Conservation (phyloP, 2,888 invertebrate species). For the Nysson spinosus region DNA sequence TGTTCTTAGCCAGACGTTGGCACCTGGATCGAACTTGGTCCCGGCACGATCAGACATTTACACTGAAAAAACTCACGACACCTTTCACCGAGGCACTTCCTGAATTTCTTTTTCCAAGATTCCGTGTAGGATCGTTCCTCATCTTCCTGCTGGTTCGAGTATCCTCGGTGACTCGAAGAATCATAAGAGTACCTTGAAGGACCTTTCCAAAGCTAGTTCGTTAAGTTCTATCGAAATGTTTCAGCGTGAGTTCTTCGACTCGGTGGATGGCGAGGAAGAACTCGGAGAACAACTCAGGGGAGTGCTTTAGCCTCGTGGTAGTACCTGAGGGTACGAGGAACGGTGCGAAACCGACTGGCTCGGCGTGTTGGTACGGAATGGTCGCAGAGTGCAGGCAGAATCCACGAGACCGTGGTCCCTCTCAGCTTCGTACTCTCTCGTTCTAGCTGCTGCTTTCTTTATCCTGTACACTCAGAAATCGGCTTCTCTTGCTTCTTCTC, state of each 20-base stretch:
- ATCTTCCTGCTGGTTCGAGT: not conserved
- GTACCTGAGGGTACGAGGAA: constrained; percentile 38
- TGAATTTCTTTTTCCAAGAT: constrained; percentile 17
- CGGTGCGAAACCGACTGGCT: constrained; percentile 56
- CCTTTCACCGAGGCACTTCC: constrained; percentile 39
- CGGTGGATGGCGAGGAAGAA: not conserved
- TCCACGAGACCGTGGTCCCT: constrained; percentile 58
- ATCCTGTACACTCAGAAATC: constrained; percentile 26
- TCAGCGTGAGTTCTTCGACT: constrained; percentile 4
- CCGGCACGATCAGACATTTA: not conserved
- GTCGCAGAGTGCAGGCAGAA: constrained; percentile 55
- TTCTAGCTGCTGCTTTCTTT: constrained; percentile 28
- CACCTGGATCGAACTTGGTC: constrained; percentile 14
- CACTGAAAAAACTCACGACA: constrained; percentile 19
- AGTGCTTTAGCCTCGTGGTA: constrained; percentile 45
- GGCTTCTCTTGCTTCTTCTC: constrained; percentile 33
- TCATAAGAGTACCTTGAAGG: not conserved
- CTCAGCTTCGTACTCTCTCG: constrained; percentile 43
- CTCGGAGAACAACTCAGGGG: constrained; percentile 21
- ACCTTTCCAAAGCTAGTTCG: not conserved
- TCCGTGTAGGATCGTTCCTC: constrained; percentile 4
- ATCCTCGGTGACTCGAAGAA: not conserved
- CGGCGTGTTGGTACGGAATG: constrained; percentile 61
- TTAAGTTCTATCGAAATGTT: not conserved
- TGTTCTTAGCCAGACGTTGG: not conserved